Base-by-base conservation (phyloP, 2,113 vertebrate species). In the Eidolon helvum region DNA sequence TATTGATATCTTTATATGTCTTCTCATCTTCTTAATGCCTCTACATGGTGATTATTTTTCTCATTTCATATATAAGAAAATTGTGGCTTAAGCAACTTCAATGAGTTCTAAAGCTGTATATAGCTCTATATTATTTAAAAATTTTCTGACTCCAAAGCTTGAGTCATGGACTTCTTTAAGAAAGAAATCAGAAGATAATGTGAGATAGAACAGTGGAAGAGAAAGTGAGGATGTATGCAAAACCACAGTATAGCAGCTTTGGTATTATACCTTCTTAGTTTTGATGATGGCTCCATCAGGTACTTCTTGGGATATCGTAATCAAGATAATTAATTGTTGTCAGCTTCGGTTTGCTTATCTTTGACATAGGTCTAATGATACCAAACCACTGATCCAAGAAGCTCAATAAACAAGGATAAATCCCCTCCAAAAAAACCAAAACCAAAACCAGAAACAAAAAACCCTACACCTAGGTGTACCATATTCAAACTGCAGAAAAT, bases 61-160 rank as follows among this genome's bases (percentile, higher is more conserved):
- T 69, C 12, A 50, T 48, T 66, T 95, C 78, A 77, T n/a, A 91
- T 19, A 50, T 66, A 91, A 69, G 45, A 84, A 95, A 94, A 66
- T 14, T 78, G 15, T 3, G 4, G 7, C 24, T 91, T 85, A 83
- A 30, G 2, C 85, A 80, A 87, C 22, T 83, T 90, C n/a, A 90
- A 6, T 87, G 26, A 78, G 38, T 82, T 1, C 19, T 71, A 10
- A 95, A 83, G 7, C 12, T 66, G 1, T 71, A 38, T n/a, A 28
- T 53, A 75, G 10, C 9, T 92, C 4, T 82, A 8, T 50, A 43
- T 57, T 72, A 69, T 86, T 71, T 82, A 66, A 65, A 61, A 22
- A 14, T 66, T 79, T 40, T 82, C 48, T 83, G 21, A 16, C 26
- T 84, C 1, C 2, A 78, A 75, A 90, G 5, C 4, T 61, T 94